These are phyloP conservation scores for Oncorhynchus clarkii DNA, from an alignment of 2,113 vertebrate genomes.

Conservation along the genomic window DNA sequence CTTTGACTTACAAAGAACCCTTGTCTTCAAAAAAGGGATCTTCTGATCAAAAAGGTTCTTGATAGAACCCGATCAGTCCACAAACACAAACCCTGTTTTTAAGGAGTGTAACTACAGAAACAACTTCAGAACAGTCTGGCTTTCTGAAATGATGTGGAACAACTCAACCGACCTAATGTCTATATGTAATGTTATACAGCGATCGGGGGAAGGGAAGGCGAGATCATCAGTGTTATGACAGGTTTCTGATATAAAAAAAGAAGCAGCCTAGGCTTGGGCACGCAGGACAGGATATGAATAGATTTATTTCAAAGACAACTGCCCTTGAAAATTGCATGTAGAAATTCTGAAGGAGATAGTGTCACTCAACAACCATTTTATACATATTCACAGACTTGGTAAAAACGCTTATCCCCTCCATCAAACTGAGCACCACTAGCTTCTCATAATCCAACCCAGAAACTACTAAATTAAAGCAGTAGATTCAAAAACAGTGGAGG, in stretches of 20 bases:
- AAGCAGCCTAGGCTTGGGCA: slow-evolving; percentile 47
- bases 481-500: not conserved
- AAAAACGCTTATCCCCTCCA: slow-evolving; percentile 44
- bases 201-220: slow-evolving; percentile 23
- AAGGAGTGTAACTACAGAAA: too few species aligned
- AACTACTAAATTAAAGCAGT: not conserved
- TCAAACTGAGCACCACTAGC: slow-evolving; percentile 21
- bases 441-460: not conserved
- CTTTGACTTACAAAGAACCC: too few species aligned
- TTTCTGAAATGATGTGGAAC: too few species aligned
- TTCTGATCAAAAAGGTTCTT: too few species aligned
- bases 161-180: too few species aligned
- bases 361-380: slow-evolving; percentile 67
- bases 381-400: slow-evolving; percentile 34
- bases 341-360: slow-evolving; percentile 69
- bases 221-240: slow-evolving; percentile 58
- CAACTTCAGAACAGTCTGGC: too few species aligned
- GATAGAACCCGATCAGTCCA: too few species aligned
- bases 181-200: not conserved
- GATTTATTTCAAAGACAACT: slow-evolving; percentile 69
- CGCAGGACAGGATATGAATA: slow-evolving; percentile 66
- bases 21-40: too few species aligned
- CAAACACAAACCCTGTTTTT: too few species aligned
- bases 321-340: slow-evolving; percentile 71
- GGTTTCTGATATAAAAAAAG: slow-evolving; percentile 41